These are phyloP conservation scores for Latrodectus geometricus DNA, from an alignment of 1,140 invertebrate species.

Conservation along the genomic window DNA sequence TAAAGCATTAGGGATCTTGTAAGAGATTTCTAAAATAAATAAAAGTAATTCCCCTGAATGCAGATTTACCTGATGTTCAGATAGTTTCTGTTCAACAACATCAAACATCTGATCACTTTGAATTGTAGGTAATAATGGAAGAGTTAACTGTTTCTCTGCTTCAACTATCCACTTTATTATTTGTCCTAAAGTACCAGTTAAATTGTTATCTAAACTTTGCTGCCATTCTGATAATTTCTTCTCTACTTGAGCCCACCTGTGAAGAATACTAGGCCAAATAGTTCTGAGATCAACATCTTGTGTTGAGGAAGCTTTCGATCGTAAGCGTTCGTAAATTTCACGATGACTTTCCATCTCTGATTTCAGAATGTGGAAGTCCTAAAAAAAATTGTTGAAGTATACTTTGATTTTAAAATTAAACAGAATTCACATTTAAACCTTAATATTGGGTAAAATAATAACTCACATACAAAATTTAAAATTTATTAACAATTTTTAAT, in stretches of 20 bases:
- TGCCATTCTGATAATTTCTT: conserved; percentile 76
- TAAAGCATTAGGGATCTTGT: background rate
- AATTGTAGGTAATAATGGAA: conserved; percentile 79
- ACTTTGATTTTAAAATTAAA: no score
- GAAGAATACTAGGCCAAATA: conserved; percentile 62
- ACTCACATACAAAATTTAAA: no score
- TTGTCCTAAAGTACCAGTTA: conserved; percentile 85
- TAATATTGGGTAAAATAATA: no score
- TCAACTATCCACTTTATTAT: conserved; percentile 90
- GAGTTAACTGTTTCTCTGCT: conserved; percentile 84
- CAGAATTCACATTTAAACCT: no score
- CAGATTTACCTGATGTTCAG: conserved; percentile 46
- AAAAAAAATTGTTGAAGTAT: no score
- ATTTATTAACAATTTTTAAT: no score
- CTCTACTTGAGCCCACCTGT: conserved; percentile 64
- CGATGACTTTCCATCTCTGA: conserved; percentile 60
- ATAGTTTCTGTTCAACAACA: conserved; percentile 13
- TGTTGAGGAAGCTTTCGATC: conserved; percentile 37
- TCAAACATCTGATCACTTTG: conserved; percentile 73
- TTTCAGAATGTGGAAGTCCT: conserved; percentile 63
- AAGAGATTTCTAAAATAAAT: background rate
- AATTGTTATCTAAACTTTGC: conserved; percentile 83
- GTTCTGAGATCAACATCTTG: conserved; percentile 51
- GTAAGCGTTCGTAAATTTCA: conserved; percentile 61
- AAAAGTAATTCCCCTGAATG: background rate